Conservation (phyloP, 2,888 invertebrate species). For the Magallana nippona region DNA sequence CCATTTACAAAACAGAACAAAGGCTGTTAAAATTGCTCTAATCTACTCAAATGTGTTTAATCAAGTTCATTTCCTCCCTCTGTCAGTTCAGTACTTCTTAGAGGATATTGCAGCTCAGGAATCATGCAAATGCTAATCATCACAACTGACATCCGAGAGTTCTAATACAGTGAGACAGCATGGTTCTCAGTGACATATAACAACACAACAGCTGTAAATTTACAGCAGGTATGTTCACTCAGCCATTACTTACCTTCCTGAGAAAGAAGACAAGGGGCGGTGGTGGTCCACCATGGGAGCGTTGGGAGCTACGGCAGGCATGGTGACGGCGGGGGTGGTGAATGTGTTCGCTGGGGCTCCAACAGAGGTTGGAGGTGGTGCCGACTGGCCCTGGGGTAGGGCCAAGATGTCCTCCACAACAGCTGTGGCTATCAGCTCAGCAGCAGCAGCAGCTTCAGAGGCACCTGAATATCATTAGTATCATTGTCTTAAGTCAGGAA, state of each 20-base stretch:
- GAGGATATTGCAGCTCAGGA: slow-evolving; percentile 17
- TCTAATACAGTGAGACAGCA: too few relatives aligned
- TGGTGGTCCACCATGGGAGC: slow-evolving; percentile 48
- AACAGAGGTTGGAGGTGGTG: slow-evolving; percentile 43
- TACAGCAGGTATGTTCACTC: too few relatives aligned
- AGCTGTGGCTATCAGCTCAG: slow-evolving; percentile 65
- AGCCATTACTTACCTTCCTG: slow-evolving; percentile 22
- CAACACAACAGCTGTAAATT: too few relatives aligned
- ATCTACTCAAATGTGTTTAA: too few relatives aligned
- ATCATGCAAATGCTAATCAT: slow-evolving; percentile 11
- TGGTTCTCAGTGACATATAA: too few relatives aligned
- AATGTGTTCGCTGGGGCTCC: slow-evolving; percentile 41
- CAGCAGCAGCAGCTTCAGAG: slow-evolving; percentile 66
- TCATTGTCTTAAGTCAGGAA: too few relatives aligned
- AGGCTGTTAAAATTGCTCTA: too few relatives aligned
- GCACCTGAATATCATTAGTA: slow-evolving; percentile 50
- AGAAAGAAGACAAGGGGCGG: background rate
- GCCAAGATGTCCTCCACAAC: slow-evolving; percentile 68
- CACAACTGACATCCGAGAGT: background rate
- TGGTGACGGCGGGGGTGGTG: slow-evolving; percentile 46
- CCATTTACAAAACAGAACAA: too few relatives aligned
- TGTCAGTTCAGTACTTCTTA: slow-evolving; percentile 43
- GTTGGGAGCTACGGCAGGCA: slow-evolving; percentile 51
- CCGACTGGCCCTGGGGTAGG: slow-evolving; percentile 41
- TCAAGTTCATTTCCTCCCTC: too few relatives aligned